These are phyloP conservation scores for Sylvilagus floridanus DNA, from an alignment of 2,797 vertebrate genomes.

Conservation along the genomic window DNA sequence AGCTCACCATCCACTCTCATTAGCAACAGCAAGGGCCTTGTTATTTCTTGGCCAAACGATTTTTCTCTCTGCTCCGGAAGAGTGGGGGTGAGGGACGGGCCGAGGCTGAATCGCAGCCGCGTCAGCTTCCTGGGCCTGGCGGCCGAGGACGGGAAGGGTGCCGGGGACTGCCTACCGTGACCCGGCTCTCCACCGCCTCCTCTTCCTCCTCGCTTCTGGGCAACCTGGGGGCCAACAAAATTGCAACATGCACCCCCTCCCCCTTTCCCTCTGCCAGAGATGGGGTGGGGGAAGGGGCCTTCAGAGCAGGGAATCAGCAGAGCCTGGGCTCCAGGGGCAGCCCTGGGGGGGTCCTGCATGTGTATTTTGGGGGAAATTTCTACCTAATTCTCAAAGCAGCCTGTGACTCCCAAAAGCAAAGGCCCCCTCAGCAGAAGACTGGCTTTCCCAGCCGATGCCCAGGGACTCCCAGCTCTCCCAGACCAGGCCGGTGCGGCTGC, in stretches of 20 bases:
- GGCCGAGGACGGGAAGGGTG: background rate
- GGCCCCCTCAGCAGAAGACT: background rate
- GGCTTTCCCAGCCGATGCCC: background rate
- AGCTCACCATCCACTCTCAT: constrained; percentile 53
- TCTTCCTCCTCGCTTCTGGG: constrained; percentile 58
- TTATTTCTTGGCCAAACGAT: constrained; percentile 63
- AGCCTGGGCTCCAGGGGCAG: background rate
- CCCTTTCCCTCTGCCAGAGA: background rate
- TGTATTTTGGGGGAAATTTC: background rate
- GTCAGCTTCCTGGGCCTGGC: background rate
- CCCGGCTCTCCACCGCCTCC: background rate
- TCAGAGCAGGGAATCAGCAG: background rate
- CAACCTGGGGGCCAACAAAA: constrained; percentile 65
- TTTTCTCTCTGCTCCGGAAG: constrained; percentile 45
- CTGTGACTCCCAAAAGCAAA: background rate
- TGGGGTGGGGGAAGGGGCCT: background rate
- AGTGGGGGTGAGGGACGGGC: background rate
- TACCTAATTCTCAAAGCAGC: background rate
- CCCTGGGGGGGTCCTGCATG: background rate
- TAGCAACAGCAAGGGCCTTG: constrained; percentile 63
- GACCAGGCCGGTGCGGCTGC: background rate
- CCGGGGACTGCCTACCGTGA: constrained; percentile 55
- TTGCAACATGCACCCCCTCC: background rate
- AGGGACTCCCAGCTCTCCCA: background rate
- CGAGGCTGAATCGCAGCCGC: background rate